A percentile compares a stretch with the other conserved stretches of the same genome.
These are phyloP conservation scores for Orthonevra nobilis DNA, from an alignment of 2,888 invertebrate species.

Conservation along the genomic window DNA sequence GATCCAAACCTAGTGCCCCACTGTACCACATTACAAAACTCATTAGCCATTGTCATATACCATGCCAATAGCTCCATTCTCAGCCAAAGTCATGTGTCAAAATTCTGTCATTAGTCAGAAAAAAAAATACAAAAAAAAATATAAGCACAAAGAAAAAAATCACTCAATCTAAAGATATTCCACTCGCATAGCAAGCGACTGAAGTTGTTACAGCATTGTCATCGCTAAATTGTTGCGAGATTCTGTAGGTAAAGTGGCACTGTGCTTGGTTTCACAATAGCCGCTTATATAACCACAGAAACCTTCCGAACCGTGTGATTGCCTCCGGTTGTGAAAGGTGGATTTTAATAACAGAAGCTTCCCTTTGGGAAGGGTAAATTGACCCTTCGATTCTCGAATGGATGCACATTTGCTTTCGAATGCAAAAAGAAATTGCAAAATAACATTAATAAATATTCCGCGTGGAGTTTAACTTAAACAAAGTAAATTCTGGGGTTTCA, in stretches of 20 bases:
- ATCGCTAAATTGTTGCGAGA: slow-evolving; percentile 11
- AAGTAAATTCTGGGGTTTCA: slow-evolving; percentile 5
- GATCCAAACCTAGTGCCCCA: too few species aligned
- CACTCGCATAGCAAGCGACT: slow-evolving; percentile 4
- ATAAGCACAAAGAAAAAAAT: background rate
- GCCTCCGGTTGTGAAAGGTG: slow-evolving; percentile 12
- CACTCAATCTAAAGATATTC: background rate
- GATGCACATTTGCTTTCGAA: background rate
- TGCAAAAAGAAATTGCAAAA: slow-evolving; percentile 7
- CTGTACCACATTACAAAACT: too few species aligned
- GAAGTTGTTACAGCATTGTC: slow-evolving; percentile 13
- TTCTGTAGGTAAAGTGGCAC: background rate
- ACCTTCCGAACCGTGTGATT: slow-evolving; percentile 36
- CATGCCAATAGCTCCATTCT: too few species aligned
- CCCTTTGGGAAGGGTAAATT: too few species aligned
- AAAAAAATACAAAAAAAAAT: background rate
- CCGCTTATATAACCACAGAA: slow-evolving; percentile 18
- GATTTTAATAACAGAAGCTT: too few species aligned
- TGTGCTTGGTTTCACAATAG: slow-evolving; percentile 9
- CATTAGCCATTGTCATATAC: too few species aligned
- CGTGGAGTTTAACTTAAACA: slow-evolving; percentile 10
- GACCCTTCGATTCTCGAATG: background rate
- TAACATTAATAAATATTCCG: slow-evolving; percentile 10
- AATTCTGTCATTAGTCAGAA: slow-evolving; percentile 20
- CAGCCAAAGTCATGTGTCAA: slow-evolving; percentile 32